A percentile compares a stretch with the other conserved stretches of the same genome.
phyloP scores from a whole-genome alignment of 2,113 vertebrate species.

The Phylloscopus trochilus region DNA sequence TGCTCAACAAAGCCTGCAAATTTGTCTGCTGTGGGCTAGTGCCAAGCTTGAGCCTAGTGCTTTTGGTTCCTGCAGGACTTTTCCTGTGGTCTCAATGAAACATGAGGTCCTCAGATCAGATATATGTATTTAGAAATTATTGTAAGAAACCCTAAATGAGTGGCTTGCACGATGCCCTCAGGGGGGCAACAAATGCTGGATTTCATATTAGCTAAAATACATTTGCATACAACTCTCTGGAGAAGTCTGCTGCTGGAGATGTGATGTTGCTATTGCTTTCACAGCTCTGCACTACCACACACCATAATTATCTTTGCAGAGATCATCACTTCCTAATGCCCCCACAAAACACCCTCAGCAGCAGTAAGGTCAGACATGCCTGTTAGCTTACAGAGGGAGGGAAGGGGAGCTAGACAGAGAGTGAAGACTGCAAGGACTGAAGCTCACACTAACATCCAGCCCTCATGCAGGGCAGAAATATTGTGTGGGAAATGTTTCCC shows the following conservation, averaged over 20 bases:
- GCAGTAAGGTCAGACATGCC: not conserved
- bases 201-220: not conserved
- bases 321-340: not conserved
- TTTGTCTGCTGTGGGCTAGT: not conserved
- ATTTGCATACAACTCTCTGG: not conserved
- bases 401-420: not conserved
- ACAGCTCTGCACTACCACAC: not conserved
- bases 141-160: not conserved
- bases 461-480: not conserved
- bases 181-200: not conserved
- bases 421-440: not conserved
- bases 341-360: not conserved
- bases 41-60: not conserved
- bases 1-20: not conserved
- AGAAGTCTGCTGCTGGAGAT: not conserved
- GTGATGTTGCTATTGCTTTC: not conserved
- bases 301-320: conserved; percentile 8
- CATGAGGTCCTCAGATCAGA: not conserved
- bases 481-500: not conserved
- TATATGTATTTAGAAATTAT: accelerated
- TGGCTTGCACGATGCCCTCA: not conserved
- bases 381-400: not conserved
- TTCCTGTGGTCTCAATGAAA: not conserved
- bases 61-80: not conserved
- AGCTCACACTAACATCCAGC: not conserved